These are phyloP conservation scores for Eumacrocentrus americanus DNA, from an alignment of 2,888 invertebrate species.

Conservation along the genomic window DNA sequence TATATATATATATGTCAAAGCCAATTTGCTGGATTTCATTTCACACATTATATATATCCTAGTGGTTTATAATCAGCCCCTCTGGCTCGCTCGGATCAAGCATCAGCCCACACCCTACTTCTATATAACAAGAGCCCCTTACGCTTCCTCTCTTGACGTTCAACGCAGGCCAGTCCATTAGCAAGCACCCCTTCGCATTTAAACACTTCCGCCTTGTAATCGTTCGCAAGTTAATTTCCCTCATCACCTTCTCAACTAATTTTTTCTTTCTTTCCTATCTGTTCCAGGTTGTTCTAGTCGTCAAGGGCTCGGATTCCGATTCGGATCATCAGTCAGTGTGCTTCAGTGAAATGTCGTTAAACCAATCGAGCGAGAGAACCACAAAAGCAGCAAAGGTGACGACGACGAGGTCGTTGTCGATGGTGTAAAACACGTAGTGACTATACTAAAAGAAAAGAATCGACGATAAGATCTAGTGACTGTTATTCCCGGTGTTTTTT, in stretches of 20 bases:
- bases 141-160: constrained; percentile 35
- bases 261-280: not conserved
- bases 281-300: not conserved
- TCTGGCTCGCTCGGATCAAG: not conserved
- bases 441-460: no score
- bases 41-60: constrained; percentile 26
- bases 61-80: constrained; percentile 24
- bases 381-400: constrained; percentile 3
- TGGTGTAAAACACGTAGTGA: no score
- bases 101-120: not conserved
- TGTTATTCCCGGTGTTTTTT: no score
- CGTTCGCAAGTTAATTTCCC: constrained; percentile 40
- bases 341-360: constrained; percentile 12
- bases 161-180: constrained; percentile 42
- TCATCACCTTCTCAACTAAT: constrained; percentile 13
- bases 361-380: constrained; percentile 13
- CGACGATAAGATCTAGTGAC: no score
- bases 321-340: constrained; percentile 2
- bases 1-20: constrained; percentile 32
- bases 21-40: constrained; percentile 40
- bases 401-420: not conserved
- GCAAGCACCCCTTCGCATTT: constrained; percentile 42
- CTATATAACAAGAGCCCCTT: not conserved
- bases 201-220: constrained; percentile 52
- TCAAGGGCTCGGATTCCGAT: not conserved